Conservation (phyloP, 1,140 invertebrate genomes). For the Dendroctonus ponderosae region DNA sequence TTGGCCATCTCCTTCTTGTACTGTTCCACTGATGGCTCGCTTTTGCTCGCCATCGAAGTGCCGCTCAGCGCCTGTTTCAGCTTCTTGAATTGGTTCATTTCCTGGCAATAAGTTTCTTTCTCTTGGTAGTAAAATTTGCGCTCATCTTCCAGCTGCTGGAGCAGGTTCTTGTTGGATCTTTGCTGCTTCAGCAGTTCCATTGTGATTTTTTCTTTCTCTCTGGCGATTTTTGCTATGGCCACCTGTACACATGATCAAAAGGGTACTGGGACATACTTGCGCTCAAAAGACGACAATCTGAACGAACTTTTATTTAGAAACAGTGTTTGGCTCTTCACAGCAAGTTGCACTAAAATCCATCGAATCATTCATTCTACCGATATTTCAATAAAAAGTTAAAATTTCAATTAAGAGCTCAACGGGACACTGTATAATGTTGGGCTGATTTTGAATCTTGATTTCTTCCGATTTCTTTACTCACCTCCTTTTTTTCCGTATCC, state of each 20-base stretch:
- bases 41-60: conserved; percentile 17
- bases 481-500: conserved; percentile 45
- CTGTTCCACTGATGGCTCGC: conserved; percentile 24
- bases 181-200: conserved; percentile 43
- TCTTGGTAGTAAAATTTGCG: conserved; percentile 48
- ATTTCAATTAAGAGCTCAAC: too few species aligned
- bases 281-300: neutral
- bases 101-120: conserved; percentile 47
- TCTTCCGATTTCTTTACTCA: neutral
- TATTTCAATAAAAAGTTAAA: too few species aligned
- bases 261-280: neutral
- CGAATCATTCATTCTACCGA: too few species aligned
- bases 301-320: too few species aligned
- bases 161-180: conserved; percentile 42
- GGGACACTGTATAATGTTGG: too few species aligned
- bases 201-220: conserved; percentile 44
- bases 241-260: neutral
- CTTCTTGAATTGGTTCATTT: conserved; percentile 48
- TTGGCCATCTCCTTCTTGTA: conserved; percentile 42
- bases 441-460: neutral
- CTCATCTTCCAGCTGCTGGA: conserved; percentile 48
- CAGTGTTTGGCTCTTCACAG: too few species aligned
- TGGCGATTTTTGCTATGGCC: conserved; percentile 40
- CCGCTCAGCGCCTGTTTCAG: conserved; percentile 39
- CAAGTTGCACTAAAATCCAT: too few species aligned